Conservation (phyloP, 2,113 vertebrate species). For the Clarias macrocephalus region DNA sequence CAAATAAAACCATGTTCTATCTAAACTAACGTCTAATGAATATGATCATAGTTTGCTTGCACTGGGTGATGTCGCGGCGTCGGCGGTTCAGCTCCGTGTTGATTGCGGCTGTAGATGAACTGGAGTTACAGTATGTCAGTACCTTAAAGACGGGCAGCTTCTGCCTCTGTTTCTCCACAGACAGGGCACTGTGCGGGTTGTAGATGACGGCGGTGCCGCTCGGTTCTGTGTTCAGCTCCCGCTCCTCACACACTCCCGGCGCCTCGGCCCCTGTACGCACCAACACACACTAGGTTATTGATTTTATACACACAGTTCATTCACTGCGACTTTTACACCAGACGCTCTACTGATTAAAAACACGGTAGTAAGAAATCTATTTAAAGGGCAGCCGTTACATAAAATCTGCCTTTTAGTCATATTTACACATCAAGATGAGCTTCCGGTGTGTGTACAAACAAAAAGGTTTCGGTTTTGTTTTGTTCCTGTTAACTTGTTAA, state of each 20-base stretch:
- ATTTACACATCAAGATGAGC: too few relatives aligned
- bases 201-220: constrained; percentile 81
- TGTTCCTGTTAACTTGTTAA: too few relatives aligned
- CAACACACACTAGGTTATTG: not conserved
- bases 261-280: constrained; percentile 81
- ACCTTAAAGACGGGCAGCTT: constrained; percentile 97
- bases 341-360: not conserved
- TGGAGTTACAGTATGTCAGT: not conserved
- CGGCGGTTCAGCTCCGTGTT: not conserved
- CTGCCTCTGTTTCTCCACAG: constrained; percentile 96
- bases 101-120: not conserved
- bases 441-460: too few relatives aligned
- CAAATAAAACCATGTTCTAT: not conserved
- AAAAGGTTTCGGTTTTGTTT: too few relatives aligned
- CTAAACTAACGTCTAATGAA: not conserved
- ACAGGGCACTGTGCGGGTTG: constrained; percentile 89
- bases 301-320: not conserved
- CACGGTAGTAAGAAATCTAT: not conserved
- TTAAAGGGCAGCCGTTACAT: too few relatives aligned
- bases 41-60: not conserved
- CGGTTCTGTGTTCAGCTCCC: constrained; percentile 85
- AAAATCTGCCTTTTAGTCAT: too few relatives aligned
- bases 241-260: constrained; percentile 89
- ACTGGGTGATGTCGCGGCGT: not conserved
- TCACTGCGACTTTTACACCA: not conserved